phyloP scores from a whole-genome alignment of 2,113 vertebrate species.

The Onychostruthus taczanowskii region DNA sequence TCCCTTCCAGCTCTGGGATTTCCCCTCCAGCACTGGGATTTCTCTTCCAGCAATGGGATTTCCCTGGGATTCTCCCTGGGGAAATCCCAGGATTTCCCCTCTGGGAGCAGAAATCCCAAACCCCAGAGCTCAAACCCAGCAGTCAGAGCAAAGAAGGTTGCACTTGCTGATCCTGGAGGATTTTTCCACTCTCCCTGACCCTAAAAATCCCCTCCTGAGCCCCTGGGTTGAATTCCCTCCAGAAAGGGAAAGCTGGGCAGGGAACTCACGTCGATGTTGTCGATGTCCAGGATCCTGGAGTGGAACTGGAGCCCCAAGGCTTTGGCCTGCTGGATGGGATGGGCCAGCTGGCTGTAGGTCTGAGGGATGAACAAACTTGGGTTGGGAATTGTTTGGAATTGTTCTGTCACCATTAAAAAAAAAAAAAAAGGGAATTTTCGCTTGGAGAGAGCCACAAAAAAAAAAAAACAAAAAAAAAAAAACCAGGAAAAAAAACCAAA shows the following conservation, averaged over 20 bases:
- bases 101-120: background rate
- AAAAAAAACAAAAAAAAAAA: too few relatives aligned
- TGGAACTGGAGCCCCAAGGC: slow-evolving; percentile 90
- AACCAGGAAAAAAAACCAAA: background rate
- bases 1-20: too few relatives aligned
- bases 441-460: background rate
- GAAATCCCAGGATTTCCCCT: background rate
- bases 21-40: too few relatives aligned
- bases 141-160: background rate
- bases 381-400: background rate
- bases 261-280: slow-evolving; percentile 90
- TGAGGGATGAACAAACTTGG: slow-evolving; percentile 31
- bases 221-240: rapidly evolving
- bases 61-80: too few relatives aligned
- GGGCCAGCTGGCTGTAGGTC: slow-evolving; percentile 94
- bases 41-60: too few relatives aligned
- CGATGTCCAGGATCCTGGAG: slow-evolving; percentile 91
- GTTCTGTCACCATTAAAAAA: background rate
- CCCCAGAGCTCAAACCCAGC: background rate
- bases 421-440: background rate
- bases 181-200: rapidly evolving
- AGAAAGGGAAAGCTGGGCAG: rapidly evolving
- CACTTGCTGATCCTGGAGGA: rapidly evolving
- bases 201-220: background rate
- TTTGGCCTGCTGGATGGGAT: slow-evolving; percentile 91